These are phyloP conservation scores for Sorex maritimensis DNA, from an alignment of 2,797 vertebrate species.

Conservation along the genomic window DNA sequence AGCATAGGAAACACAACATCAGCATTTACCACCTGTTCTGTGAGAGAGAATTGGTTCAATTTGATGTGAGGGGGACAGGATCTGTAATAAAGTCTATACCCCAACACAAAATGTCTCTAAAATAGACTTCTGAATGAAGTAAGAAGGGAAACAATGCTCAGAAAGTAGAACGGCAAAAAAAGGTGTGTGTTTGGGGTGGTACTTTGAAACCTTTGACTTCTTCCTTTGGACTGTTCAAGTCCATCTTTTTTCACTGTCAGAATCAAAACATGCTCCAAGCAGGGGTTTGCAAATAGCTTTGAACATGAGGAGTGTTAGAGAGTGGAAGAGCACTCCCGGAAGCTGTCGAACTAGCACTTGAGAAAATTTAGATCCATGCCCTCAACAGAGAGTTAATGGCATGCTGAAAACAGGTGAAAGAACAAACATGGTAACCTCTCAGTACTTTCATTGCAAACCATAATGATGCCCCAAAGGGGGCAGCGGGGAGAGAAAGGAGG, in stretches of 20 bases:
- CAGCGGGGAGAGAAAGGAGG: too few species aligned
- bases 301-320: neutral
- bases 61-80: neutral
- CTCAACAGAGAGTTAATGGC: neutral
- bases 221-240: neutral
- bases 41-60: slow-evolving; percentile 42
- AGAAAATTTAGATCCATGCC: neutral
- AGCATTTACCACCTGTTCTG: slow-evolving; percentile 50
- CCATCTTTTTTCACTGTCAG: neutral
- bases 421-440: too few species aligned
- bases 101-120: neutral
- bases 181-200: too few species aligned
- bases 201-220: neutral
- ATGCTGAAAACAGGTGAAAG: too few species aligned
- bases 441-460: too few species aligned
- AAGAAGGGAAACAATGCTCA: neutral
- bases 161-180: neutral
- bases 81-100: neutral
- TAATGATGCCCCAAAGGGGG: too few species aligned
- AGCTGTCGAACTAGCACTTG: neutral
- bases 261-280: neutral
- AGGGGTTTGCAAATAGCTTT: neutral
- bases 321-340: neutral
- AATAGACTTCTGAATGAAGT: neutral
- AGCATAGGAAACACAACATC: neutral